Evolutionary conservation across 2,797 vertebrate genomes (phyloP), one percentile per base, ranked within the genome.

Genomic region (Momotus momota): DNA sequence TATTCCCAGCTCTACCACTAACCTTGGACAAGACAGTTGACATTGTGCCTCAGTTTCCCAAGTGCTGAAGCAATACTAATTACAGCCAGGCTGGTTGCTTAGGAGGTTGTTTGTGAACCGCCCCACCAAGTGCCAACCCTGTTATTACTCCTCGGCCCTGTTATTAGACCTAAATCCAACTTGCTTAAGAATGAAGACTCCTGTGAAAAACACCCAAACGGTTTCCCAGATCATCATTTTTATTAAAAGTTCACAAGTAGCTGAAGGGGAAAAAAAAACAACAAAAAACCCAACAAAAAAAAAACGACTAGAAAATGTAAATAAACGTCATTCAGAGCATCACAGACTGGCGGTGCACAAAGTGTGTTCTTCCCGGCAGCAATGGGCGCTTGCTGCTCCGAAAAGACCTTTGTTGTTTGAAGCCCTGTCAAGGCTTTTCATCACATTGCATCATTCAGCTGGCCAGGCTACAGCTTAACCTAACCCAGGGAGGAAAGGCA

Each of bases 201-300:
- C 81, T 90, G 91, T 94, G 88, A 93, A 92, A 95, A 93, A 83
- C 72, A 93, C 85, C 88, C 77, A 79, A 79, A 73, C 1, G 1
- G 61, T 88, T 96, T 95, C 96, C 86, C 95, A 96, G 93, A 77
- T 85, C 79, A 91, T 96, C 73, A 95, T 85, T 96, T 97, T 97
- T 96, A 97, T 97, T 97, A 83, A 96, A 94, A 35, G 81, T 91
- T 95, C 33, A 57, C 71, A 93, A 84, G 86, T 74, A 86, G 65
- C 90, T 52, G 69, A 87, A 93, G 83, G 52, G 7, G 27, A 35
- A 72, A 74, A 86, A 73, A 62, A 45, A 35, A 7, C 35, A 35
- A 35, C 35, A 45, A 51, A 38, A 49, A 35, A 7, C 35, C 35
- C 35, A 35, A 35, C 35, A 19, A 38, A 33, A 38, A 35, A 5